Conservation (phyloP, 2,113 vertebrate genomes). For the Nycticorax nycticorax region DNA sequence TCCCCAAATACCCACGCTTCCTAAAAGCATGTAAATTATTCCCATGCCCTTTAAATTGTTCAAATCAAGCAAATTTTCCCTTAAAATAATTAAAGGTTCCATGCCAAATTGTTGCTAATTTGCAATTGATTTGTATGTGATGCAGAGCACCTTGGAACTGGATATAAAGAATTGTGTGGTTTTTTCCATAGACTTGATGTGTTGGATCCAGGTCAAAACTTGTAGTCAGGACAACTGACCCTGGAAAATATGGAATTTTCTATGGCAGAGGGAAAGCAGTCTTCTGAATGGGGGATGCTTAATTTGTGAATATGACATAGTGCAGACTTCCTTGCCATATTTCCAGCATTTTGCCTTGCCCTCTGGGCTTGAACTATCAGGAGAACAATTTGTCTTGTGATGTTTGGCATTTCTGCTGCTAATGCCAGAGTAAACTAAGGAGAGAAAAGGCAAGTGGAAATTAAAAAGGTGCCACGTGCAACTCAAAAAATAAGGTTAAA, state of each 20-base stretch:
- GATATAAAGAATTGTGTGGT: neutral
- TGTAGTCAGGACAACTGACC: neutral
- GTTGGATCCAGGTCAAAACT: neutral
- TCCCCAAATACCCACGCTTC: neutral
- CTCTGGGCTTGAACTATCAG: neutral
- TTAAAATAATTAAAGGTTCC: neutral
- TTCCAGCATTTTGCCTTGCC: constrained; percentile 18
- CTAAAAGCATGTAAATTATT: neutral
- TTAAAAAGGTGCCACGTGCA: neutral
- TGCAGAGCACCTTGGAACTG: neutral
- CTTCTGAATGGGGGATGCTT: neutral
- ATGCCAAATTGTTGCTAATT: neutral
- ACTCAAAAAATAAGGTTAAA: neutral
- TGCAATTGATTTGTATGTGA: neutral
- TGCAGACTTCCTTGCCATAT: constrained; percentile 23
- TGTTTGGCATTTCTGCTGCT: neutral
- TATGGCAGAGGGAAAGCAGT: neutral
- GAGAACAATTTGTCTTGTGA: constrained; percentile 35
- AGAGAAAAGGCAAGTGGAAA: neutral
- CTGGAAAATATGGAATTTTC: neutral
- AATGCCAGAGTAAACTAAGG: neutral
- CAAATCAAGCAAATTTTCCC: neutral
- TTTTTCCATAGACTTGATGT: neutral
- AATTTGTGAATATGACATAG: constrained; percentile 1
- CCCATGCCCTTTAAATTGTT: neutral